Evolutionary conservation across 2,888 invertebrate species (phyloP).

Genomic region (Drosophila merina): DNA sequence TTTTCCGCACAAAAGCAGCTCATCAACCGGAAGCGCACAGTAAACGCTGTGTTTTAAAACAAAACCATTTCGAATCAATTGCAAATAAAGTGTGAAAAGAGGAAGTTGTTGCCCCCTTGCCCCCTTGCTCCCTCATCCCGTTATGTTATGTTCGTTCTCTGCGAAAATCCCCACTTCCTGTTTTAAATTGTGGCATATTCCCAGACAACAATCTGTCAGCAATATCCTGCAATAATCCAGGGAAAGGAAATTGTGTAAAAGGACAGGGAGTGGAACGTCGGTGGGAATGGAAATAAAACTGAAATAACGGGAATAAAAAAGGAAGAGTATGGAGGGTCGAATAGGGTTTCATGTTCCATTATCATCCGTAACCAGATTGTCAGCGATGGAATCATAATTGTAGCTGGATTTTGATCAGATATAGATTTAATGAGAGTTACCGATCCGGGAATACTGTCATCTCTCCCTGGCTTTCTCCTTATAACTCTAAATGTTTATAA

Average conservation of each 20-base stretch:
- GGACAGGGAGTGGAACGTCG: background rate
- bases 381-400: slow-evolving; percentile 7
- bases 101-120: slow-evolving; percentile 13
- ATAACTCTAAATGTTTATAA: background rate
- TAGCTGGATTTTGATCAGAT: background rate
- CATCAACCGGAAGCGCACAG: slow-evolving; percentile 57
- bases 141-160: too few relatives aligned
- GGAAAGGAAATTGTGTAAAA: slow-evolving; percentile 10
- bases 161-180: slow-evolving; percentile 16
- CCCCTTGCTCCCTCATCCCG: background rate
- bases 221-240: slow-evolving; percentile 58
- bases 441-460: background rate
- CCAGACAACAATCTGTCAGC: slow-evolving; percentile 55
- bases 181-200: slow-evolving; percentile 17
- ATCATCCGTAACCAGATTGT: slow-evolving; percentile 4
- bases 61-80: slow-evolving; percentile 40
- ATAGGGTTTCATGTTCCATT: slow-evolving; percentile 5
- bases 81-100: slow-evolving; percentile 44
- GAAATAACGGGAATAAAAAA: background rate
- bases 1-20: slow-evolving; percentile 8
- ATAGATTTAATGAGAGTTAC: background rate
- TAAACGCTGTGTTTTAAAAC: slow-evolving; percentile 45
- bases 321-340: too few relatives aligned
- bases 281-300: background rate
- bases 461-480: slow-evolving; percentile 11